Base-by-base conservation (phyloP, 2,888 invertebrate species). In the Aethes cnicana region DNA sequence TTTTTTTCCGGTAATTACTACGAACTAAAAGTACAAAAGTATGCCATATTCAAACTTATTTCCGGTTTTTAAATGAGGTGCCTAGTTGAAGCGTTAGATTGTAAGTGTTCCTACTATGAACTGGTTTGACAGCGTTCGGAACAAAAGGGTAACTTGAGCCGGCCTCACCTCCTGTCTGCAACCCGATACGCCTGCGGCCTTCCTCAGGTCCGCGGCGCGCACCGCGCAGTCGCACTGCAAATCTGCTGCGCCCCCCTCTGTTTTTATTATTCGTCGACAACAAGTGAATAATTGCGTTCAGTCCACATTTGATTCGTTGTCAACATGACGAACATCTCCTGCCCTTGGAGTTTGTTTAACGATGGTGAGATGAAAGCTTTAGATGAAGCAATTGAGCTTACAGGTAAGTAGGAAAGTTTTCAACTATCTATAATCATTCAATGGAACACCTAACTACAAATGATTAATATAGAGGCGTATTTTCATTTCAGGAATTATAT, bases 331-430 rank as follows among this genome's bases (percentile, higher is more conserved):
- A 39, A 44, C 52, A n/a, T 25, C 7, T 14, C 39, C n/a, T 82
- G 81, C 58, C 54, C 56, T 47, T 82, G 82, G 83, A 60, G 54
- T 18, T 58, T 68, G 30, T 81, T 81, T 58, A 63, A 62, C 56
- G 63, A 73, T 26, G 55, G 65, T 23, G 72, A 74, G 11, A 64
- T 54, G 56, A 54, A 46, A 17, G 54, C 50, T 42, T 58, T 81
- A 52, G 62, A 73, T 47, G 53, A 62, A 21, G 78, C 74, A 8
- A 66, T 72, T 9, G 39, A 72, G 20, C 16, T 69, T 21, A 68
- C 72, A 60, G 83, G 83, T 82, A 60, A 58, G 23, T 33, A 14
- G 30, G 28, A 20, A 18, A 28, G 17, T 28, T 12, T 12, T 11
- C 18, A 36, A 17, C 9, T n/a, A n/a, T n/a, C n/a, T n/a, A n/a